phyloP scores from a whole-genome alignment of 2,888 invertebrate species.

The Busseola fusca region DNA sequence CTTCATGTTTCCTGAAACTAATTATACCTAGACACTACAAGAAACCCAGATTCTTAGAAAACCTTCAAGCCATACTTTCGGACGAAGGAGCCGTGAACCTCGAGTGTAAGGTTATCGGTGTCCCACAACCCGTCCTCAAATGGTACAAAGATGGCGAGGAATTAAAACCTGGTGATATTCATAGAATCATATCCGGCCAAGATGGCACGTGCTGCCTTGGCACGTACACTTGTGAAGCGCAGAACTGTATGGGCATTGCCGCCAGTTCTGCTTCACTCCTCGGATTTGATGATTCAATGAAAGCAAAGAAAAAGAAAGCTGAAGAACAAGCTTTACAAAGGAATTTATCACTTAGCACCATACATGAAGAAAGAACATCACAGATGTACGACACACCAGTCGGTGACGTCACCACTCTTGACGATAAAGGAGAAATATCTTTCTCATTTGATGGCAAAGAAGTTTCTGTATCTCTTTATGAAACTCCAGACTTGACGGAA shows the following conservation, averaged over 20 bases:
- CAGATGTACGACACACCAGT: slow-evolving; percentile 95
- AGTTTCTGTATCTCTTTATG: slow-evolving; percentile 96
- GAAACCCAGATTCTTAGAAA: slow-evolving; percentile 95
- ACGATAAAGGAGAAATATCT: slow-evolving; percentile 95
- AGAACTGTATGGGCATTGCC: slow-evolving; percentile 96
- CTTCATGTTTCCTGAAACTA: slow-evolving; percentile 95
- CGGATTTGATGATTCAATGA: slow-evolving; percentile 94
- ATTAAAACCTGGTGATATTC: slow-evolving; percentile 96
- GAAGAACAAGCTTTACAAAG: slow-evolving; percentile 90
- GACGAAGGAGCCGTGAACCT: slow-evolving; percentile 97
- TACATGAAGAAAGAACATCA: slow-evolving; percentile 96
- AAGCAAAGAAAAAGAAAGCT: slow-evolving; percentile 87
- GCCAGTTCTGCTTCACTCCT: slow-evolving; percentile 96
- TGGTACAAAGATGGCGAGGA: slow-evolving; percentile 98
- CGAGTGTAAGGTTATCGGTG: slow-evolving; percentile 97
- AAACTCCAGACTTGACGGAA: slow-evolving; percentile 97
- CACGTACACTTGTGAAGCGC: slow-evolving; percentile 96
- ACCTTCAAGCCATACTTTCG: slow-evolving; percentile 94
- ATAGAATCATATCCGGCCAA: slow-evolving; percentile 96
- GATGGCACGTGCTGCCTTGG: slow-evolving; percentile 97
- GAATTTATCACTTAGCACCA: slow-evolving; percentile 96
- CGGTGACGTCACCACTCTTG: slow-evolving; percentile 93
- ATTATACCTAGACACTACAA: slow-evolving; percentile 96
- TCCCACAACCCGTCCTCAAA: slow-evolving; percentile 96
- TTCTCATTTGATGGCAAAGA: slow-evolving; percentile 97